Evolutionary conservation across 2,113 vertebrate species (phyloP).

Genomic region (Calypte anna): DNA sequence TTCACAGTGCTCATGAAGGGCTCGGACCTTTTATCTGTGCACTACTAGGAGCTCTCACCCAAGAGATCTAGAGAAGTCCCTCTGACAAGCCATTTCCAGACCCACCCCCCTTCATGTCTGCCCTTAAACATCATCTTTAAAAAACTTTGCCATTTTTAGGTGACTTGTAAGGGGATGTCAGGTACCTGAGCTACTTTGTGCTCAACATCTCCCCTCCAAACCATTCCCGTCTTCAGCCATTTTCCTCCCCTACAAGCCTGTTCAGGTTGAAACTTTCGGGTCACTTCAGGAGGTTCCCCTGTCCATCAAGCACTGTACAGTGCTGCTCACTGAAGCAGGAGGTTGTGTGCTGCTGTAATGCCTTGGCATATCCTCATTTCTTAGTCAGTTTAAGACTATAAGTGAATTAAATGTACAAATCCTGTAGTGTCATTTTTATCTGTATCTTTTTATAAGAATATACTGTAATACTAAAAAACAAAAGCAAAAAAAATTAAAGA

Average conservation of each 20-base stretch:
- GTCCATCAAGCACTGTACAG: background rate
- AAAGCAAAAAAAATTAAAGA: slow-evolving; percentile 78
- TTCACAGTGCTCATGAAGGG: background rate
- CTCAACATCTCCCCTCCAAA: background rate
- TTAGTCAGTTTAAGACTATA: slow-evolving; percentile 72
- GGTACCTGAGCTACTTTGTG: background rate
- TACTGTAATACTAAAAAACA: slow-evolving; percentile 82
- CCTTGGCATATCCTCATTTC: slow-evolving; percentile 75
- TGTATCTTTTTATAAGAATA: slow-evolving; percentile 84
- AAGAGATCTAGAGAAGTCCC: background rate
- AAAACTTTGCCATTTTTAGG: background rate
- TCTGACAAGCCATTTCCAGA: background rate
- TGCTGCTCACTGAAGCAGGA: slow-evolving; percentile 38
- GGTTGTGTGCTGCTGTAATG: slow-evolving; percentile 67
- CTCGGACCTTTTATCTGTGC: background rate
- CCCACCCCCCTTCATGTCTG: background rate
- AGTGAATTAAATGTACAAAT: slow-evolving; percentile 78
- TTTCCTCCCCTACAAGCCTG: background rate
- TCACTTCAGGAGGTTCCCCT: background rate
- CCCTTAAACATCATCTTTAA: background rate
- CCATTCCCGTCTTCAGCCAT: background rate
- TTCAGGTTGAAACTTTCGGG: background rate
- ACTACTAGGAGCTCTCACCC: background rate
- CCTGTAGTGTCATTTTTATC: slow-evolving; percentile 76
- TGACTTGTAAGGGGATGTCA: background rate